Conservation (phyloP, 2,888 invertebrate genomes). For the Ryuthela nishihirai region DNA sequence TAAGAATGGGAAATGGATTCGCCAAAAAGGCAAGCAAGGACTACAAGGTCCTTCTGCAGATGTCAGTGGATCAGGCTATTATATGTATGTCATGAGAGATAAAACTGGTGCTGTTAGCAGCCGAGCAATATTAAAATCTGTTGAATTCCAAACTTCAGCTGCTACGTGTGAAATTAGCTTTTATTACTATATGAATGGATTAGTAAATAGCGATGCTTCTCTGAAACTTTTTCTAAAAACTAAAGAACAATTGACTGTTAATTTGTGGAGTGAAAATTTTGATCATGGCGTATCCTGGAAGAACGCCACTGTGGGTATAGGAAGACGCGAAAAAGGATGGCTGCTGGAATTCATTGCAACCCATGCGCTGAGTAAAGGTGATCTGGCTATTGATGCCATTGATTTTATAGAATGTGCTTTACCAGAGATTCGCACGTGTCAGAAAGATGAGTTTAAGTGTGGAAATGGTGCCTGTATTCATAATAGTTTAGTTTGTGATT, state of each 20-base stretch:
- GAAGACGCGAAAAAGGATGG: conserved; percentile 23
- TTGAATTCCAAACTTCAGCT: conserved; percentile 13
- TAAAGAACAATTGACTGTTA: conserved; percentile 2
- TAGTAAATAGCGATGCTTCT: conserved; percentile 16
- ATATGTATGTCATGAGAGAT: conserved; percentile 27
- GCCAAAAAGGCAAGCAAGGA: conserved; percentile 16
- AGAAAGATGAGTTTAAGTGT: conserved; percentile 27
- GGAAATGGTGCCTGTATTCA: conserved; percentile 24
- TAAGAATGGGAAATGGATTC: conserved; percentile 21
- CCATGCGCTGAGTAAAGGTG: conserved; percentile 20
- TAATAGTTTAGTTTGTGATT: conserved; percentile 24
- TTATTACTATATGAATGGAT: conserved; percentile 35
- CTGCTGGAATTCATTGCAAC: conserved; percentile 30
- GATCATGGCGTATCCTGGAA: conserved; percentile 29
- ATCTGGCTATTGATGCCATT: conserved; percentile 33
- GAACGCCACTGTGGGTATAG: conserved; percentile 20
- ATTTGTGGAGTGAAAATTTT: conserved; percentile 12
- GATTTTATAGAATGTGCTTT: conserved; percentile 25
- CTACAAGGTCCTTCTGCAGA: conserved; percentile 13
- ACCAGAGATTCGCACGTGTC: conserved; percentile 22
- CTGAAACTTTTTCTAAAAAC: conserved; percentile 16
- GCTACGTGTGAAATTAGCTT: conserved; percentile 31
- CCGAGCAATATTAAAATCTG: conserved; percentile 21
- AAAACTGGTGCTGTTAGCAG: conserved; percentile 15
- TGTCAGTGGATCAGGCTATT: conserved; percentile 17